Base-by-base conservation (phyloP, 2,113 vertebrate genomes). In the Sylvia atricapilla region DNA sequence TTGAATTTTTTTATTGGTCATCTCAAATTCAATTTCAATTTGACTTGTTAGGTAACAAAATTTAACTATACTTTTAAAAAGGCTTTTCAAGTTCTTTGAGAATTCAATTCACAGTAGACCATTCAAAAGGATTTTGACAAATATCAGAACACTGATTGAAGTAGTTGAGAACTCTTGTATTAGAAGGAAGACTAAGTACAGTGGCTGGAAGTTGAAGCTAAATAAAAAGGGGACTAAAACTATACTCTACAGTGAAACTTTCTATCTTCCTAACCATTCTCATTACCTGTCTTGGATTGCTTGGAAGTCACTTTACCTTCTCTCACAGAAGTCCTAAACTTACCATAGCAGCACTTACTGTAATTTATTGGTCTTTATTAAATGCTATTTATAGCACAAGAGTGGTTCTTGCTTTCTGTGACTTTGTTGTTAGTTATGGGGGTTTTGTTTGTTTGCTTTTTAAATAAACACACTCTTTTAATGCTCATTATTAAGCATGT, bases 151-250 rank as follows among this genome's bases (percentile, higher is more conserved):
- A 30, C 9, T 2, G 1, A 24, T 23, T 33, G 15, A 53, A 18
- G 39, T 24, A 33, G 8, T 15, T 0, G 0, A 68, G 22, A 64
- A 43, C 18, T 31, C 23, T 24, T 50, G 2, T 59, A 25, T 33
- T 63, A 69, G 12, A 55, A 73, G 13, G 8, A 88, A 83, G 50
- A 89, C 9, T 47, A 60, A 22, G 1, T 68, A 62, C 21, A 76
- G 13, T 14, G 7, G 5, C 23, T 81, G 18, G 8, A 55, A 56
- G 18, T 1, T 64, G 14, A 84, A 81, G 41, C 19, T 22, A 60
- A 39, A 80, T 47, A 68, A 80, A 89, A 80, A 72, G 6, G 6
- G 28, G 27, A 64, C 13, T 64, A 84, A 64, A 90, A 79, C 9
- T 35, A 58, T 14, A 39, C 7, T 56, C 6, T 19, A 19, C 3